Percentiles rank a stretch among this genome's conserved stretches.
These are phyloP conservation scores for Acrobasis consociella DNA, from an alignment of 2,888 invertebrate species.

Conservation along the genomic window DNA sequence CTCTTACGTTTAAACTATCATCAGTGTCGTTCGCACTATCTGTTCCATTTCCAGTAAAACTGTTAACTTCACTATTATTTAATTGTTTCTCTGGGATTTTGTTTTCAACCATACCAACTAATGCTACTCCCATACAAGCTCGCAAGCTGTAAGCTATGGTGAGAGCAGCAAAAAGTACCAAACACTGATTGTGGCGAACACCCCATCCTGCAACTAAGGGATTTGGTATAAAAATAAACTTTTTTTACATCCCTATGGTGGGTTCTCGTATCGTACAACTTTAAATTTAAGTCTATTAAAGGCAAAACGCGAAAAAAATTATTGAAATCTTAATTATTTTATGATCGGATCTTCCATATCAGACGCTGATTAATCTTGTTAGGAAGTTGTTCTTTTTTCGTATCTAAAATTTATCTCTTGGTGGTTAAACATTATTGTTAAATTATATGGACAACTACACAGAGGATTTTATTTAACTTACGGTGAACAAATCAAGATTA, in stretches of 20 bases:
- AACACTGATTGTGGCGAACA: conserved; percentile 82
- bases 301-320: no score
- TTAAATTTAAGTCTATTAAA: not conserved
- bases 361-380: no score
- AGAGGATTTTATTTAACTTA: no score
- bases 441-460: no score
- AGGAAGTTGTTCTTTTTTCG: no score
- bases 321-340: no score
- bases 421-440: no score
- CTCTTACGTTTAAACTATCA: conserved; percentile 22
- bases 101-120: conserved; percentile 84
- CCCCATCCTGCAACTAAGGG: conserved; percentile 57
- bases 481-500: no score
- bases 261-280: not conserved
- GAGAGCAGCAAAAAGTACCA: conserved; percentile 81
- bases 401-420: no score
- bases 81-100: not conserved
- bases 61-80: not conserved
- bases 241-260: not conserved
- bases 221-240: not conserved
- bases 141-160: conserved; percentile 84
- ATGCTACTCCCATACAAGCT: conserved; percentile 84
- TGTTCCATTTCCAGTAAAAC: not conserved
- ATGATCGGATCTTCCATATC: no score
- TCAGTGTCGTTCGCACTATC: not conserved